Conservation (phyloP, 64 coral and sea anemone genomes). For the Montipora sp. region DNA sequence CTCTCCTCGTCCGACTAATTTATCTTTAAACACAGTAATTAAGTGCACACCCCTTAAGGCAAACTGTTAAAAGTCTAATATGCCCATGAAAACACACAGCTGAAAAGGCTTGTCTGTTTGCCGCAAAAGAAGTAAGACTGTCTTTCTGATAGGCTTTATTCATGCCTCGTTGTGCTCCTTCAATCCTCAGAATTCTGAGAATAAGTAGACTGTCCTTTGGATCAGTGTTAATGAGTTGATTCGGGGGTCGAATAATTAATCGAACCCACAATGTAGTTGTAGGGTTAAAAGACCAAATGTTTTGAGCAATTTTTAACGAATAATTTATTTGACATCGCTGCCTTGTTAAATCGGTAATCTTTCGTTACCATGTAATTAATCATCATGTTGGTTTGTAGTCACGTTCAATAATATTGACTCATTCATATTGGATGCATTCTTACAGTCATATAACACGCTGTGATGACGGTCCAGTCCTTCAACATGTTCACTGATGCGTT, state of each 20-base stretch:
- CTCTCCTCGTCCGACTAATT: neutral
- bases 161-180: neutral
- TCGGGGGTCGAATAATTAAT: no score
- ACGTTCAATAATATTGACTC: slow-evolving; percentile 1
- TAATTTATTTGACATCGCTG: no score
- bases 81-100: neutral
- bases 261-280: no score
- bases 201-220: neutral
- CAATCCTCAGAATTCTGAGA: neutral
- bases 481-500: slow-evolving; percentile 14
- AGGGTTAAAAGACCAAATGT: no score
- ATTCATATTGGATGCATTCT: neutral
- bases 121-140: neutral
- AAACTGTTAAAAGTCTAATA: neutral
- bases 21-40: neutral
- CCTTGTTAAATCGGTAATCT: no score
- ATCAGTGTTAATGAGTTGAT: neutral
- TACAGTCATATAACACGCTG: neutral
- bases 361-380: no score
- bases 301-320: no score
- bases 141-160: neutral
- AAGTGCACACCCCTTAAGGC: neutral
- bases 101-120: neutral
- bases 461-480: neutral
- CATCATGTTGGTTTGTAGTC: neutral